Evolutionary conservation across 2,888 invertebrate species (phyloP).

Genomic region (Podabrus alpinus): DNA sequence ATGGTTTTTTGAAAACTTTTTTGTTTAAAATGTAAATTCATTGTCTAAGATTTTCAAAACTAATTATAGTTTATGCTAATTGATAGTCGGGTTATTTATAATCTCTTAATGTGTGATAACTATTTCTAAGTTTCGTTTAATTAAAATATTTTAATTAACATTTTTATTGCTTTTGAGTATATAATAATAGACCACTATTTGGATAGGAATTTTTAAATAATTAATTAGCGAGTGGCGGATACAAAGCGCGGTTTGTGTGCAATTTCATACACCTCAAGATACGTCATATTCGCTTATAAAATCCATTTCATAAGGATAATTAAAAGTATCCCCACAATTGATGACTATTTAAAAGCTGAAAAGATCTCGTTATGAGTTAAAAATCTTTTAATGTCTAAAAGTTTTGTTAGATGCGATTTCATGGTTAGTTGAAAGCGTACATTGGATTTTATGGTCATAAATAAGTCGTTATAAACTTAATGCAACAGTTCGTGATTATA

Average conservation of each 20-base stretch:
- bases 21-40: not conserved
- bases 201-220: not conserved
- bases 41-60: not conserved
- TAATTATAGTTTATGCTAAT: constrained; percentile 4
- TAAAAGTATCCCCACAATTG: not conserved
- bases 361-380: constrained; percentile 14
- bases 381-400: constrained; percentile 16
- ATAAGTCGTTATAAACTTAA: constrained; percentile 26
- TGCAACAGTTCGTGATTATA: constrained; percentile 15
- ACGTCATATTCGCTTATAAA: not conserved
- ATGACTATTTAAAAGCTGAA: not conserved
- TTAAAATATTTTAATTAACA: not conserved
- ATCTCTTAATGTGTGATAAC: not conserved
- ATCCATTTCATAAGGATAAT: not conserved
- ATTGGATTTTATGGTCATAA: constrained; percentile 22
- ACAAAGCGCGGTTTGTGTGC: not conserved
- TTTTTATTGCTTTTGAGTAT: constrained; percentile 1
- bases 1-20: not conserved
- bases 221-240: not conserved
- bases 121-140: not conserved
- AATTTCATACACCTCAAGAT: not conserved
- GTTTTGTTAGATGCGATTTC: constrained; percentile 21
- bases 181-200: not conserved
- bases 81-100: not conserved
- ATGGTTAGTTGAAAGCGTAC: constrained; percentile 15